phyloP scores from a whole-genome alignment of 2,888 invertebrate genomes.

The Romanomermis culicivorax region DNA sequence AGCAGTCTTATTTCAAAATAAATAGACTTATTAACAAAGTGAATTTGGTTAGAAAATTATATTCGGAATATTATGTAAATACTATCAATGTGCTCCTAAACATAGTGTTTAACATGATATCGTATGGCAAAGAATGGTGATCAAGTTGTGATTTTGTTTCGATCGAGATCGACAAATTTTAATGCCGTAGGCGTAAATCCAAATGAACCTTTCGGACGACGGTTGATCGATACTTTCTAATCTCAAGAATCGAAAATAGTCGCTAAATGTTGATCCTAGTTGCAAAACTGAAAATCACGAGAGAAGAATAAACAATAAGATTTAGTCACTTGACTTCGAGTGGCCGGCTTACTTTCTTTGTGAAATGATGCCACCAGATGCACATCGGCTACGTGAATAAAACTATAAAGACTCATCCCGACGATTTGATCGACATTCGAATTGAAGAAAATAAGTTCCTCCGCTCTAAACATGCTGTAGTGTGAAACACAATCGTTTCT shows the following conservation, averaged over 20 bases:
- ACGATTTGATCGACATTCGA: background rate
- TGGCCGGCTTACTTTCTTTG: background rate
- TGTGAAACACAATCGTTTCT: too few species aligned
- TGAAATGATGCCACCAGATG: background rate
- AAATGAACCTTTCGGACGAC: background rate
- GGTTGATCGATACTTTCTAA: background rate
- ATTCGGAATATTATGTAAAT: too few species aligned
- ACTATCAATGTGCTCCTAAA: too few species aligned
- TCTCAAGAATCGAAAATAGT: conserved; percentile 4
- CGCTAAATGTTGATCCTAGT: conserved; percentile 2
- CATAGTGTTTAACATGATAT: background rate
- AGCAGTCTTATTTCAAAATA: too few species aligned
- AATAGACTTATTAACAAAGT: too few species aligned
- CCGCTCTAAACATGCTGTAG: too few species aligned
- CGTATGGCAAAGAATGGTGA: background rate
- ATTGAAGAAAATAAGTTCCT: background rate
- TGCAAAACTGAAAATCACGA: conserved; percentile 1
- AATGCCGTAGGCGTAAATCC: conserved; percentile 1
- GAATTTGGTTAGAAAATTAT: too few species aligned
- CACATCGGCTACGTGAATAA: conserved; percentile 1
- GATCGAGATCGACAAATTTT: background rate
- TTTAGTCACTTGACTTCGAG: background rate
- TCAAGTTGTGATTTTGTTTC: background rate
- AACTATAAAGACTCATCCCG: background rate
- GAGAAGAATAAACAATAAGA: background rate